Conservation (phyloP, 2,113 vertebrate genomes). For the Chlorodrepanis virens region DNA sequence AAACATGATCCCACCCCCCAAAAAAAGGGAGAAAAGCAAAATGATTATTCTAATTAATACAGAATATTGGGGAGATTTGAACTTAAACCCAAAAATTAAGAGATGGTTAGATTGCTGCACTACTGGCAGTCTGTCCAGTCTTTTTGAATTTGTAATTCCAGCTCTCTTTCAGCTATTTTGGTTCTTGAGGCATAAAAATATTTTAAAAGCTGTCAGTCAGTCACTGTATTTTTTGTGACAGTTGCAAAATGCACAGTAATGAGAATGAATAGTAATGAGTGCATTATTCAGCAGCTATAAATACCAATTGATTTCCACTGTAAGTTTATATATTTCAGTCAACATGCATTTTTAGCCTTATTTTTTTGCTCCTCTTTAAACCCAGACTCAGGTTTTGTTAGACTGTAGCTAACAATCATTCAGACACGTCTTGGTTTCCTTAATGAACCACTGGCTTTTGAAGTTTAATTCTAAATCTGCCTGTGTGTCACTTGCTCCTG, state of each 20-base stretch:
- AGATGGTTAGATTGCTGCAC: background rate
- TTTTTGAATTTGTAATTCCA: background rate
- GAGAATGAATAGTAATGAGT: slow-evolving; percentile 51
- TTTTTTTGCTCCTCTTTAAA: background rate
- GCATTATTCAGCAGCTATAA: slow-evolving; percentile 50
- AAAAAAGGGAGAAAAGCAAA: background rate
- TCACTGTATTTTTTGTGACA: slow-evolving; percentile 36
- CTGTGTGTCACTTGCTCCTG: background rate
- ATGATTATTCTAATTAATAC: background rate
- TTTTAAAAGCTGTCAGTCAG: slow-evolving; percentile 58
- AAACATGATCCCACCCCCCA: background rate
- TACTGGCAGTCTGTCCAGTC: background rate
- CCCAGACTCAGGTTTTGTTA: background rate
- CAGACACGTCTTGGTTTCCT: background rate
- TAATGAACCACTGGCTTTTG: slow-evolving; percentile 18
- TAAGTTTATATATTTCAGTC: background rate
- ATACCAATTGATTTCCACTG: slow-evolving; percentile 17
- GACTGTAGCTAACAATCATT: background rate
- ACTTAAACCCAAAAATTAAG: background rate
- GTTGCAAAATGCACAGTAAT: slow-evolving; percentile 40
- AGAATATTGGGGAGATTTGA: background rate
- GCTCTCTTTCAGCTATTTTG: slow-evolving; percentile 25
- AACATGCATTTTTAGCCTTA: background rate
- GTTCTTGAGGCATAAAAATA: slow-evolving; percentile 40
- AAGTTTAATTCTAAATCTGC: slow-evolving; percentile 14